phyloP scores from a whole-genome alignment of 92 coral and sea anemone species.

The Heliopora coerulea region DNA sequence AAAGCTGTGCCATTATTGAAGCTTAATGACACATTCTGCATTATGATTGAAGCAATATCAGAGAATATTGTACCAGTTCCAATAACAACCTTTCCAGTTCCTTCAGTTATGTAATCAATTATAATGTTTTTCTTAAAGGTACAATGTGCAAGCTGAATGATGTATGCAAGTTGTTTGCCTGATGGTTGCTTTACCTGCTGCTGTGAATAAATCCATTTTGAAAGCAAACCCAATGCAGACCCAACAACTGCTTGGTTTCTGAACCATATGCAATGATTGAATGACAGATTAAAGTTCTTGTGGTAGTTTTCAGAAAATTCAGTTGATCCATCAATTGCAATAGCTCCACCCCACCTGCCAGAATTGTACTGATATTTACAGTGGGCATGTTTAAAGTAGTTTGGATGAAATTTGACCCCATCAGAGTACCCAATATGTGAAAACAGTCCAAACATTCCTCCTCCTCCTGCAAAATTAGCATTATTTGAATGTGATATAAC shows the following conservation, averaged over 20 bases:
- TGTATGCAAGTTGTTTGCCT: conserved; percentile 24
- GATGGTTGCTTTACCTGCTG: not conserved
- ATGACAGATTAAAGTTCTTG: conserved; percentile 18
- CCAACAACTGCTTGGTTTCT: conserved; percentile 42
- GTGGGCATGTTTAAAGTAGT: conserved; percentile 52
- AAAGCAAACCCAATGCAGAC: conserved; percentile 43
- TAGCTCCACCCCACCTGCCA: conserved; percentile 67
- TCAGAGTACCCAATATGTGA: not conserved
- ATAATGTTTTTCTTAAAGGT: conserved; percentile 38
- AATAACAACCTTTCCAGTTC: conserved; percentile 52
- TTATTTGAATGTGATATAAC: conserved; percentile 53
- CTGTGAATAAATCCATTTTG: not conserved
- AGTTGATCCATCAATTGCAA: conserved; percentile 52
- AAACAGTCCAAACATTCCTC: conserved; percentile 56
- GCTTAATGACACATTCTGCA: conserved; percentile 34
- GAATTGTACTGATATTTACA: conserved; percentile 53
- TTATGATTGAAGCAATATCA: conserved; percentile 43
- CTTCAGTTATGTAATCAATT: not conserved
- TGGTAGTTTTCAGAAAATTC: conserved; percentile 10
- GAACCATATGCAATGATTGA: conserved; percentile 37
- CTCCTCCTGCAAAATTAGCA: conserved; percentile 72
- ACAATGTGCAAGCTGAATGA: conserved; percentile 45
- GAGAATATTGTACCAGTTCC: conserved; percentile 68
- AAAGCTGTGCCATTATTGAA: conserved; percentile 50
- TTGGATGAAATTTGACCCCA: conserved; percentile 16